These are phyloP conservation scores for Albula goreensis DNA, from an alignment of 2,113 vertebrate genomes.

Conservation along the genomic window DNA sequence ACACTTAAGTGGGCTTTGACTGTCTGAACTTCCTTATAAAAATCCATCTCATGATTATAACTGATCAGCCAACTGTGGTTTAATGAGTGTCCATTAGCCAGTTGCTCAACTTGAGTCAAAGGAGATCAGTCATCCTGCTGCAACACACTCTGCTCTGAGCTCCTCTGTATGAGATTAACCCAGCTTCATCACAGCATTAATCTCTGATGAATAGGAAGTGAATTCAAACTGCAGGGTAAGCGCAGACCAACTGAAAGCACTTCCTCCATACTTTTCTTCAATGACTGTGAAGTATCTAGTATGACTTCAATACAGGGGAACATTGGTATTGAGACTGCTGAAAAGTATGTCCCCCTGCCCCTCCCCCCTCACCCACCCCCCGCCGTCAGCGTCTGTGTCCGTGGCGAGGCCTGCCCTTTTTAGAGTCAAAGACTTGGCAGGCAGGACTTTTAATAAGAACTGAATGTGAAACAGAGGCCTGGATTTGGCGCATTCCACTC, in stretches of 20 bases:
- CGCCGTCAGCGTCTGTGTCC: not conserved
- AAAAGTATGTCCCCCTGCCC: not conserved
- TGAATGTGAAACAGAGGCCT: not conserved
- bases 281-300: too few relatives aligned
- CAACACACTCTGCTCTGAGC: not conserved
- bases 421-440: not conserved
- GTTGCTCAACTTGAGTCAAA: not conserved
- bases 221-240: slow-evolving; percentile 12
- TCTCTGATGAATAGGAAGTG: not conserved
- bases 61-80: not conserved
- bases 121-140: not conserved
- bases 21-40: not conserved
- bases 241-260: not conserved
- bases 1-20: too few relatives aligned
- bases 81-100: not conserved
- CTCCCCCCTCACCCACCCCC: too few relatives aligned
- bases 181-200: too few relatives aligned
- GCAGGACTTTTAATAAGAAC: not conserved
- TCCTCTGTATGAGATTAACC: too few relatives aligned
- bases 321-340: not conserved
- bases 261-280: too few relatives aligned
- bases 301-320: not conserved
- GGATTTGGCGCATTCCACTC: not conserved
- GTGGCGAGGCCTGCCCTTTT: not conserved
- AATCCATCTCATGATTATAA: not conserved